Percentiles rank a stretch among this genome's conserved stretches.
These are phyloP conservation scores for Tachina lurida DNA, from an alignment of 2,888 invertebrate genomes.

Conservation along the genomic window DNA sequence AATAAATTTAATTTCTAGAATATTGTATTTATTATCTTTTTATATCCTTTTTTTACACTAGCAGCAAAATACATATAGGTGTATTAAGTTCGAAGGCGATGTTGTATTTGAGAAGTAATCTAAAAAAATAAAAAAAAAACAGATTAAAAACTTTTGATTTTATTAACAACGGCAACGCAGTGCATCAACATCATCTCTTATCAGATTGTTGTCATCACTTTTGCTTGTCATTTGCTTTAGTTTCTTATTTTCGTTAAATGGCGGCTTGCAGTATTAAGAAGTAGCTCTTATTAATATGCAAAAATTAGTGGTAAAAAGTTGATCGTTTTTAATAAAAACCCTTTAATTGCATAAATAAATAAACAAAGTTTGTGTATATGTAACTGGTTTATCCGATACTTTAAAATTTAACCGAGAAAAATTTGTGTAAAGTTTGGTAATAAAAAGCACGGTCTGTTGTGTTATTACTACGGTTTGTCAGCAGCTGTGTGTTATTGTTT, in stretches of 20 bases:
- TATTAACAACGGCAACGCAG: too few species aligned
- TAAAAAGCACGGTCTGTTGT: not conserved
- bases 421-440: not conserved
- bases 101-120: too few species aligned
- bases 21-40: too few species aligned
- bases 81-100: too few species aligned
- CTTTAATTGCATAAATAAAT: not conserved
- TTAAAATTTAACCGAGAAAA: not conserved
- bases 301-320: constrained; percentile 19
- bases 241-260: constrained; percentile 10
- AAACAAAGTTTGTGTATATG: not conserved
- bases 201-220: not conserved
- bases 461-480: not conserved
- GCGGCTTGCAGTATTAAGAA: not conserved
- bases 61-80: too few species aligned
- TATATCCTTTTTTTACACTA: too few species aligned
- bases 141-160: too few species aligned
- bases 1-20: too few species aligned
- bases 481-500: not conserved
- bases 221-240: not conserved
- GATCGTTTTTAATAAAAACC: not conserved
- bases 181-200: too few species aligned
- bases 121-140: too few species aligned
- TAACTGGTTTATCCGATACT: not conserved
- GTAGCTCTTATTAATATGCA: not conserved